A percentile compares a stretch with the other conserved stretches of the same genome.
phyloP scores from a whole-genome alignment of 1,140 invertebrate genomes.

The Orchestia grillus region DNA sequence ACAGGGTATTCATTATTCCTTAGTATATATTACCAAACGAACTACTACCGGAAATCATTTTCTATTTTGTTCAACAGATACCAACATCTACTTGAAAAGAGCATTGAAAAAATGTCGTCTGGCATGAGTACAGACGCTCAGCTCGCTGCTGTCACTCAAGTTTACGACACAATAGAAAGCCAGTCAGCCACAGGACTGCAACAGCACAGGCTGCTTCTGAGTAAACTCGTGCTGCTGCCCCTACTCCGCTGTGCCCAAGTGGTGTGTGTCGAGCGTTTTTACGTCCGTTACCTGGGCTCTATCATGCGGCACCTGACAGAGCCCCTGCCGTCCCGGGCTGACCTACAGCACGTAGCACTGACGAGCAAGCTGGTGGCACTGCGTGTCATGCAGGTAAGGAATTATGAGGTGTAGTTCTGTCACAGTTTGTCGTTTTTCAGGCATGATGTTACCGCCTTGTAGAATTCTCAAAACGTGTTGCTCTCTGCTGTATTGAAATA shows the following conservation, averaged over 20 bases:
- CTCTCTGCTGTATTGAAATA: too few relatives aligned
- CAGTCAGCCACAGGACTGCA: neutral
- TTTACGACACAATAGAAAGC: neutral
- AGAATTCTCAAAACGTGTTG: too few relatives aligned
- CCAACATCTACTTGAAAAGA: slow-evolving; percentile 11
- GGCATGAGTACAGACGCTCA: slow-evolving; percentile 15
- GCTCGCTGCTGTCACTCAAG: neutral
- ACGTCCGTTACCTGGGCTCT: neutral
- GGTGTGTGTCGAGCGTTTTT: slow-evolving; percentile 42
- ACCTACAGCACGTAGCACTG: neutral
- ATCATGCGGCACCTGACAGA: slow-evolving; percentile 33
- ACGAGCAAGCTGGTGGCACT: neutral
- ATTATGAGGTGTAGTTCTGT: neutral
- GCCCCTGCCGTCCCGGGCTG: neutral
- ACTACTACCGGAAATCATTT: neutral
- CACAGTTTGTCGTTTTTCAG: too few relatives aligned
- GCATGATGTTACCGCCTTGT: too few relatives aligned
- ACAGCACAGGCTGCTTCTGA: neutral
- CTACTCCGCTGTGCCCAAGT: slow-evolving; percentile 9
- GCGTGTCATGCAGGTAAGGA: neutral
- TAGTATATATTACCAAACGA: neutral
- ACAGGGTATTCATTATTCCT: too few relatives aligned
- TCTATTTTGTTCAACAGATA: neutral
- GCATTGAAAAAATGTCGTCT: neutral
- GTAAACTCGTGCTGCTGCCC: neutral